These are phyloP conservation scores for Spilogale gracilis DNA, from an alignment of 2,113 vertebrate species.

Conservation along the genomic window DNA sequence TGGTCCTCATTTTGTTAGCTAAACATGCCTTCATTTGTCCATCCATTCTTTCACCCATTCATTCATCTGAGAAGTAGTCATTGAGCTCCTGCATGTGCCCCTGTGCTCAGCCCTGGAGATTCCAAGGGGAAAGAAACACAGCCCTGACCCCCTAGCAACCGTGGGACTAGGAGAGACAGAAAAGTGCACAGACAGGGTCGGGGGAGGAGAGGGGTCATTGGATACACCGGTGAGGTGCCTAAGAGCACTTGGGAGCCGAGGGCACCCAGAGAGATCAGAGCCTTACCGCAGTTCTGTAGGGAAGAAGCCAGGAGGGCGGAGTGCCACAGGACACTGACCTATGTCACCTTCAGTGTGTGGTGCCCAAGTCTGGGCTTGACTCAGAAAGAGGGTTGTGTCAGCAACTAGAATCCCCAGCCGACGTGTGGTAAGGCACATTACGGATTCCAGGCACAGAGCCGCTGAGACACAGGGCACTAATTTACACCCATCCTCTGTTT, in stretches of 20 bases:
- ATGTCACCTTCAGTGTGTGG: fast-evolving
- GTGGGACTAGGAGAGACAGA: background rate
- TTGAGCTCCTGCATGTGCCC: background rate
- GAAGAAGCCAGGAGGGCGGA: background rate
- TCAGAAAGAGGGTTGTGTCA: background rate
- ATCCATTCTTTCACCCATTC: background rate
- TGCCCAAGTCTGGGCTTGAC: background rate
- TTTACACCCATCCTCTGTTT: slow-evolving; percentile 27
- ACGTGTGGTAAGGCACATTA: background rate
- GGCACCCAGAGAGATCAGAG: fast-evolving
- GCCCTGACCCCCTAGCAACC: background rate
- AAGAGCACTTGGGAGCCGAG: background rate
- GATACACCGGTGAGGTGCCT: background rate
- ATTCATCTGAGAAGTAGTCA: background rate
- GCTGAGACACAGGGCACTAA: slow-evolving; percentile 52
- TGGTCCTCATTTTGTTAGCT: background rate
- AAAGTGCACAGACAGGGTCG: fast-evolving
- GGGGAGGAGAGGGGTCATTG: fast-evolving
- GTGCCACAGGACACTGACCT: background rate
- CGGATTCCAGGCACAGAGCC: slow-evolving; percentile 74
- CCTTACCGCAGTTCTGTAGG: background rate
- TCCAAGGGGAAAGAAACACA: background rate
- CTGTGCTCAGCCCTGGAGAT: background rate
- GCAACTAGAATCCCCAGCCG: background rate
- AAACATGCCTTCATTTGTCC: background rate